Evolutionary conservation across 2,797 vertebrate species (phyloP).

Genomic region (Sebastes baramenuke): DNA sequence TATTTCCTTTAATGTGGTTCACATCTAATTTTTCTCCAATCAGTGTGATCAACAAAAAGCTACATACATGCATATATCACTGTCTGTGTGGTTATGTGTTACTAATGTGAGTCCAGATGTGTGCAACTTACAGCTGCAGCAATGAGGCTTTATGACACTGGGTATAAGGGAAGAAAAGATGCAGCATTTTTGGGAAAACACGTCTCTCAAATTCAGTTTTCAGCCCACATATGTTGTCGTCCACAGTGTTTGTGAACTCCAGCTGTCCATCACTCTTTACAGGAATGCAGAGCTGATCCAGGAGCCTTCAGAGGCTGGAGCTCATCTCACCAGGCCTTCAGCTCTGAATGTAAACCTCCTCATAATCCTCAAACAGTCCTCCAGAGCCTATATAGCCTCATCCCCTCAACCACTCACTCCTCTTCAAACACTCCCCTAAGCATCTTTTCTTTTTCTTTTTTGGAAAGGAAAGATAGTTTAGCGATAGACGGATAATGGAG

Average conservation of each 20-base stretch:
- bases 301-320: constrained; percentile 24
- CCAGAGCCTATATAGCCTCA: constrained; percentile 55
- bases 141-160: neutral
- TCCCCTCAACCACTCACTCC: constrained; percentile 62
- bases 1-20: neutral
- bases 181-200: neutral
- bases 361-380: constrained; percentile 81
- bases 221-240: neutral
- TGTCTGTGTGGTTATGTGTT: neutral
- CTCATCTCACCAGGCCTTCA: constrained; percentile 41
- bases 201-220: neutral
- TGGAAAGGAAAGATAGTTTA: constrained; percentile 28
- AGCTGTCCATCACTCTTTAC: constrained; percentile 46
- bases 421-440: constrained; percentile 71
- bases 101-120: neutral
- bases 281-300: constrained; percentile 36
- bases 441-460: constrained; percentile 8
- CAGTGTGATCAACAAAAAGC: neutral
- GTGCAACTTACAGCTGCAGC: neutral
- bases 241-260: constrained; percentile 2
- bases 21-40: neutral
- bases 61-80: neutral
- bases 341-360: constrained; percentile 64
- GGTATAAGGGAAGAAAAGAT: neutral
- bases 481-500: constrained; percentile 52